These are phyloP conservation scores for Pyrrhosoma nymphula DNA, from an alignment of 2,888 invertebrate species.

Conservation along the genomic window DNA sequence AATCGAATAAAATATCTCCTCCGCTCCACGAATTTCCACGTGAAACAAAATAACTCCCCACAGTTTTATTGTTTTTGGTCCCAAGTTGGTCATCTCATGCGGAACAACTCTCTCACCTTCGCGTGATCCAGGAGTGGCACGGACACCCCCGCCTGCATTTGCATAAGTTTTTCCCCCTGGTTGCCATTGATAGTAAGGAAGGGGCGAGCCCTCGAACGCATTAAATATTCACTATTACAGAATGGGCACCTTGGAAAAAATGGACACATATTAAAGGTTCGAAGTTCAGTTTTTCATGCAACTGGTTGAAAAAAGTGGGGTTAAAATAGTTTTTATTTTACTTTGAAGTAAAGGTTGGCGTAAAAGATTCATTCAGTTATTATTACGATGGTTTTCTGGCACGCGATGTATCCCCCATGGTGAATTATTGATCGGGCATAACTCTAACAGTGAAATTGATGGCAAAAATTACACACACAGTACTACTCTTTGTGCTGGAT, in stretches of 20 bases:
- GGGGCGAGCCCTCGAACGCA: not conserved
- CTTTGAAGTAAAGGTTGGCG: too few relatives aligned
- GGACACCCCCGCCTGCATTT: not conserved
- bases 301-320: too few relatives aligned
- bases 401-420: too few relatives aligned
- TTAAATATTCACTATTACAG: not conserved
- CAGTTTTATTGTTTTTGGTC: not conserved
- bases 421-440: too few relatives aligned
- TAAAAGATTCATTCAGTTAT: too few relatives aligned
- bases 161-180: not conserved
- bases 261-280: too few relatives aligned
- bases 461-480: too few relatives aligned
- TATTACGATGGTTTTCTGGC: too few relatives aligned
- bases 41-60: not conserved
- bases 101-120: not conserved
- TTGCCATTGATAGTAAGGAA: not conserved
- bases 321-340: too few relatives aligned
- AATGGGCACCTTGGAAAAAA: not conserved
- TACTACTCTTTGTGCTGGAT: too few relatives aligned
- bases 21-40: not conserved
- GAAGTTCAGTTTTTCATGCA: too few relatives aligned
- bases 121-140: not conserved
- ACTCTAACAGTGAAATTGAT: too few relatives aligned
- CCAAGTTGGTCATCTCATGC: not conserved
- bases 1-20: not conserved